phyloP scores from a whole-genome alignment of 2,888 invertebrate genomes.

The Dasysyrphus tricinctus region DNA sequence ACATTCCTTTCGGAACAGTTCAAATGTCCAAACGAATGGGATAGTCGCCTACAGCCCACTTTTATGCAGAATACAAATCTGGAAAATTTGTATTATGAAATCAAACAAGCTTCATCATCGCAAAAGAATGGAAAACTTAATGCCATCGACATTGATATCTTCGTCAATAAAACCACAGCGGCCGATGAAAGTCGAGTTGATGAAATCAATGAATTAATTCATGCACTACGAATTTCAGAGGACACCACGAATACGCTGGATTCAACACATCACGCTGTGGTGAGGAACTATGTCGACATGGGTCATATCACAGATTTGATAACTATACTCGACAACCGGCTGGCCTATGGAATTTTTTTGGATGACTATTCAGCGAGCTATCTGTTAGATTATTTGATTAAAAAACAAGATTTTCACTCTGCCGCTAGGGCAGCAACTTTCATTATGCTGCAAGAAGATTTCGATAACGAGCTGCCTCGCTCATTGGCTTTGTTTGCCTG shows the following conservation, averaged over 20 bases:
- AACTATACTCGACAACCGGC: slow-evolving; percentile 89
- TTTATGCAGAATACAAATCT: slow-evolving; percentile 87
- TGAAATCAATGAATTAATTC: slow-evolving; percentile 89
- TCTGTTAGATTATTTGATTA: slow-evolving; percentile 91
- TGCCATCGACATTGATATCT: slow-evolving; percentile 93
- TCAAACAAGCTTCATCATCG: slow-evolving; percentile 86
- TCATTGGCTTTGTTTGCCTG: slow-evolving; percentile 90
- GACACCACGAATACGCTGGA: slow-evolving; percentile 89
- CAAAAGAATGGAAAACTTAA: slow-evolving; percentile 86
- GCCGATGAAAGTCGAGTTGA: slow-evolving; percentile 85
- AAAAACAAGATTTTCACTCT: slow-evolving; percentile 86
- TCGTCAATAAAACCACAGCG: slow-evolving; percentile 88
- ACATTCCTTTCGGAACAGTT: slow-evolving; percentile 89
- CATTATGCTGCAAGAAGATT: slow-evolving; percentile 95
- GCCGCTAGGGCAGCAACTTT: slow-evolving; percentile 91
- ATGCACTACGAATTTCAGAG: slow-evolving; percentile 89
- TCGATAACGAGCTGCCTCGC: slow-evolving; percentile 88
- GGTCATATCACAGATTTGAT: slow-evolving; percentile 85
- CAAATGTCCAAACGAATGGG: slow-evolving; percentile 89
- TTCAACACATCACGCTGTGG: slow-evolving; percentile 92
- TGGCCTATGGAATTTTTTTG: slow-evolving; percentile 96
- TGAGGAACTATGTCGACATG: slow-evolving; percentile 85
- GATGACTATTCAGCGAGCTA: slow-evolving; percentile 92
- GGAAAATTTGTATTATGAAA: slow-evolving; percentile 88
- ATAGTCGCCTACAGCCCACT: slow-evolving; percentile 86